Evolutionary conservation across 2,888 invertebrate species (phyloP).

Genomic region (Pyrrhia umbra): DNA sequence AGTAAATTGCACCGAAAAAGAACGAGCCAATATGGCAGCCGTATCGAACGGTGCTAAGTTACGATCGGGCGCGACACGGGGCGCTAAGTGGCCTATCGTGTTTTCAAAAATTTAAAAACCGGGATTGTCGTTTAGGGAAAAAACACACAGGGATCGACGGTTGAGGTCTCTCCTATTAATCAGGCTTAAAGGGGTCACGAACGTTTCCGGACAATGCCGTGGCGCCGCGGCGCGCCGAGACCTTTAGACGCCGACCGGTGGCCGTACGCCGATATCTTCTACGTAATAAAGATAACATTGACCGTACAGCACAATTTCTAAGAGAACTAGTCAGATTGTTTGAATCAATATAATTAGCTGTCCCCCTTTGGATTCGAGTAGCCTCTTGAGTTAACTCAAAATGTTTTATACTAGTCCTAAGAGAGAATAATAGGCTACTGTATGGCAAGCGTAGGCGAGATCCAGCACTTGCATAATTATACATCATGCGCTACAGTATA

Average conservation of each 20-base stretch:
- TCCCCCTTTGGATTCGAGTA: background rate
- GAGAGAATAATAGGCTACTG: constrained; percentile 25
- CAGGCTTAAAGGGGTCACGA: constrained; percentile 80
- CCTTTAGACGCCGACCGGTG: constrained; percentile 67
- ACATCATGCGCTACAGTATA: constrained; percentile 31
- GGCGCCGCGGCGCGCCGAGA: constrained; percentile 76
- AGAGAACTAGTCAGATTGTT: too few species aligned
- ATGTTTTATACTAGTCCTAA: constrained; percentile 2
- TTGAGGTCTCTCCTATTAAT: constrained; percentile 77
- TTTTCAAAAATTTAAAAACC: constrained; percentile 84
- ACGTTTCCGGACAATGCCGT: constrained; percentile 69
- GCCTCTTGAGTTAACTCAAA: background rate
- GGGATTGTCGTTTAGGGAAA: constrained; percentile 75
- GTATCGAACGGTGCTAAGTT: constrained; percentile 86
- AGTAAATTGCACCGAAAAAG: constrained; percentile 88
- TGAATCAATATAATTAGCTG: too few species aligned
- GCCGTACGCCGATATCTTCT: constrained; percentile 54
- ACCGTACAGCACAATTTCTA: constrained; percentile 12
- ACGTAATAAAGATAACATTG: constrained; percentile 29
- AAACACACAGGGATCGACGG: constrained; percentile 73
- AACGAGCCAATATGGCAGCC: constrained; percentile 84
- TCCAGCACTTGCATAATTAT: constrained; percentile 41
- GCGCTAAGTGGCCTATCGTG: constrained; percentile 89
- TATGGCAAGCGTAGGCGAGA: constrained; percentile 25
- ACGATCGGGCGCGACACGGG: constrained; percentile 83